phyloP scores from a whole-genome alignment of 2,797 vertebrate species.

The Melanotaenia pygmaea region DNA sequence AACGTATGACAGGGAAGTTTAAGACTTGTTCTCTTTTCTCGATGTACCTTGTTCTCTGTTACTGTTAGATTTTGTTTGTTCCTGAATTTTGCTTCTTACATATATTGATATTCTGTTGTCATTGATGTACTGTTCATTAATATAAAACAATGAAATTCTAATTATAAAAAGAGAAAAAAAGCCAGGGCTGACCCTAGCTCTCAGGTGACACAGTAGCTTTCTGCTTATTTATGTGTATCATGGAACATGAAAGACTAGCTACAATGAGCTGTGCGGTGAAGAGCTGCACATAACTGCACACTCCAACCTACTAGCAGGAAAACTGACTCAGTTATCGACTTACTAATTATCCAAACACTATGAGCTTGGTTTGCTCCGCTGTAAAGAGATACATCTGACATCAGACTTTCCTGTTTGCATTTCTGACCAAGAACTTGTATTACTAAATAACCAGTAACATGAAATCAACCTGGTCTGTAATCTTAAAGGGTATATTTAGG shows the following conservation, averaged over 20 bases:
- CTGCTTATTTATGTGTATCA: background rate
- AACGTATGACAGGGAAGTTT: too few relatives aligned
- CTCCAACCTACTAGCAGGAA: background rate
- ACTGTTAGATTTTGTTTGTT: too few relatives aligned
- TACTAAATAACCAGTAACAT: background rate
- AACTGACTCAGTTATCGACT: slow-evolving; percentile 8
- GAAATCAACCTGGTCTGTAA: background rate
- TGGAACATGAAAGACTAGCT: background rate
- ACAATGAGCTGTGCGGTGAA: background rate
- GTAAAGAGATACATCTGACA: background rate
- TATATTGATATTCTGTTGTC: too few relatives aligned
- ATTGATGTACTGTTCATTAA: too few relatives aligned
- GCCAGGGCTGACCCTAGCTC: background rate
- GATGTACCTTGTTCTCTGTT: too few relatives aligned
- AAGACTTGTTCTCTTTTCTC: too few relatives aligned
- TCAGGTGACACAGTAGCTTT: background rate
- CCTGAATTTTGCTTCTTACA: too few relatives aligned
- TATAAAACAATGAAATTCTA: too few relatives aligned
- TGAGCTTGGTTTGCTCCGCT: background rate
- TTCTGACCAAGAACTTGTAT: background rate
- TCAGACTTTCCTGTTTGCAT: background rate
- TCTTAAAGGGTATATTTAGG: background rate
- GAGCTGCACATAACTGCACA: background rate
- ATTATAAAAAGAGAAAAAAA: background rate
- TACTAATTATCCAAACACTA: slow-evolving; percentile 1